Conservation (phyloP, 1,140 invertebrate genomes). For the Hesperophylax magnus region DNA sequence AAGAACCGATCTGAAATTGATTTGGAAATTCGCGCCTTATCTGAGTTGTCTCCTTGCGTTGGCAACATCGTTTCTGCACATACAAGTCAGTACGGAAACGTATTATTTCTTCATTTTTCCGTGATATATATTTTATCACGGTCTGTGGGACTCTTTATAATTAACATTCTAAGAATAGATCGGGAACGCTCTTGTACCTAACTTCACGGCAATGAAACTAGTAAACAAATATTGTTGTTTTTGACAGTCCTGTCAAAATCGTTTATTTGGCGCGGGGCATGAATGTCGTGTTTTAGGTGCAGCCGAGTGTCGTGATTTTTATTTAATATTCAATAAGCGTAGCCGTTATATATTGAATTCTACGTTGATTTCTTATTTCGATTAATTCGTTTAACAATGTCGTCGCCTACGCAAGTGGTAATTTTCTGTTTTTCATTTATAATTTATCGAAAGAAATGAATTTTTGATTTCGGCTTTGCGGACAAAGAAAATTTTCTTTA, state of each 20-base stretch:
- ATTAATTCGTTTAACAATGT: background rate
- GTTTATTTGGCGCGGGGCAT: no score
- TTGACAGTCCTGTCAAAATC: no score
- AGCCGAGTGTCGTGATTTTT: background rate
- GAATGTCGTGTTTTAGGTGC: conserved; percentile 4
- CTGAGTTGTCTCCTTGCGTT: no score
- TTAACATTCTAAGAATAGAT: no score
- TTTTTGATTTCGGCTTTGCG: background rate
- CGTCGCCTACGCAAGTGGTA: conserved; percentile 19
- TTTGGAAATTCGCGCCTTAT: no score
- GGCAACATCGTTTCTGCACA: no score
- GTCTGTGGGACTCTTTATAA: no score
- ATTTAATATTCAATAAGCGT: background rate
- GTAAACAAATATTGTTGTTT: background rate
- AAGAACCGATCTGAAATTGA: no score
- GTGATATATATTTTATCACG: no score
- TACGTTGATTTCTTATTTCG: background rate
- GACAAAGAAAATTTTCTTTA: conserved; percentile 5
- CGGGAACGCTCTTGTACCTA: no score
- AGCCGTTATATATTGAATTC: background rate
- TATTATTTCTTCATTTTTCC: no score
- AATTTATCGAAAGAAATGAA: background rate
- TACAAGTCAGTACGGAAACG: no score
- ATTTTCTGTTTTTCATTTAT: conserved; percentile 1
- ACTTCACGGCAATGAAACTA: background rate